A percentile compares a stretch with the other conserved stretches of the same genome.
Evolutionary conservation across 2,113 vertebrate genomes (phyloP).

Genomic region (Hyla sarda): DNA sequence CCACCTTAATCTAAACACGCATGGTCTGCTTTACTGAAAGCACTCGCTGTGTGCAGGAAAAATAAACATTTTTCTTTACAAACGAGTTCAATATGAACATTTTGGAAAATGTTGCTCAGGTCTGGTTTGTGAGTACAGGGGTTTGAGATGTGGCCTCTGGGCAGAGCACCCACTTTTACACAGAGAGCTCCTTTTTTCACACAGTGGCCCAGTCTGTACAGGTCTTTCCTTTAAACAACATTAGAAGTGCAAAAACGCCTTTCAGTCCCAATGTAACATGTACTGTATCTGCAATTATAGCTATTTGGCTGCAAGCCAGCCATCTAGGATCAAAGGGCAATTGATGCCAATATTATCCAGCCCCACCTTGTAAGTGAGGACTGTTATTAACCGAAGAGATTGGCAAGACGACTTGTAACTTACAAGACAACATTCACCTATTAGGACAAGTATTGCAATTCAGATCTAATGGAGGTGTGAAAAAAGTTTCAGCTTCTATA

Average conservation of each 20-base stretch:
- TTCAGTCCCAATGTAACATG: conserved; percentile 61
- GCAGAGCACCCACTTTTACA: conserved; percentile 60
- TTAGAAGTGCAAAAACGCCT: conserved; percentile 64
- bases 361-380: not conserved
- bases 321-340: conserved; percentile 60
- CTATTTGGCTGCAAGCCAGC: conserved; percentile 63
- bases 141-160: conserved; percentile 58
- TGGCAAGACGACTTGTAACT: not conserved
- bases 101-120: conserved; percentile 62
- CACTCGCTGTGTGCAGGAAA: conserved; percentile 59
- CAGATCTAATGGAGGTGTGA: not conserved
- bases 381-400: not conserved
- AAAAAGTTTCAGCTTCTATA: not conserved
- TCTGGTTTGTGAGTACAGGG: conserved; percentile 58
- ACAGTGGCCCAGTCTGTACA: conserved; percentile 58
- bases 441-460: not conserved
- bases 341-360: conserved; percentile 26
- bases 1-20: conserved; percentile 47
- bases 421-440: not conserved
- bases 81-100: conserved; percentile 56
- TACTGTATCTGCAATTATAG: conserved; percentile 64
- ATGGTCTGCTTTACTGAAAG: conserved; percentile 52
- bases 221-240: conserved; percentile 70
- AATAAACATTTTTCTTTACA: conserved; percentile 61
- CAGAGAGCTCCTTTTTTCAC: conserved; percentile 66